Evolutionary conservation across 1,140 invertebrate species (phyloP), one percentile per base, ranked within the genome.

Genomic region (Lepidurus apus): DNA sequence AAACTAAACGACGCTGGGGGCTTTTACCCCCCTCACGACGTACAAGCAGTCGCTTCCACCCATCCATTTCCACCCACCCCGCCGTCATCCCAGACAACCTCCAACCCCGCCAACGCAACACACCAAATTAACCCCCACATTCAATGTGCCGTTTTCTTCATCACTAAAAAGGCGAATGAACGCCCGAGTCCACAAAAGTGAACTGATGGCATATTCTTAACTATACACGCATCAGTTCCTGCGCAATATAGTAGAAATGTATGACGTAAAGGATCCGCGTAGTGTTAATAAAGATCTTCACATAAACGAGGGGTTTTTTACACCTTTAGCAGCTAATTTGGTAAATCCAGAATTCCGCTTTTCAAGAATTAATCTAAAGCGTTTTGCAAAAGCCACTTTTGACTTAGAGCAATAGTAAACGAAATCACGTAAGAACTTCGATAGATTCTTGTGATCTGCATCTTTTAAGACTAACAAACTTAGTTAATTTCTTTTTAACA

Each of bases 11-110:
- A 65, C 53, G 53, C 53, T 65, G 53, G 53, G 53, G 53, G 53
- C 53, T 65, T 65, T 65, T 65, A 65, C 53, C 53, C 53, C 34
- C 53, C 53, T 65, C 53, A 65, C 53, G 53, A 65, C 53, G 53
- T 65, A 21, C 53, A 65, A 65, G 53, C 17, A 65, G 21, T 21
- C 17, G 17, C 21, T 65, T 65, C 53, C 53, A 65, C 53, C 53
- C 53, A 65, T 21, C 53, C 53, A 65, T 11, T 47, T 47, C 53
- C n/a, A 34, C n/a, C 13, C 53, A 7, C 53, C 6, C 10, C 13
- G 53, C 21, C 47, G 6, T 13, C 47, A n/a, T 21, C 11, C 21
- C 6, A 65, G 53, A 65, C 8, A 65, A 65, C 53, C 53, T n/a
- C 53, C 53, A n/a, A 65, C 53, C 53, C 53, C 21, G 53, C 53